phyloP scores from a whole-genome alignment of 2,113 vertebrate species.

The Phalacrocorax pelagicus region DNA sequence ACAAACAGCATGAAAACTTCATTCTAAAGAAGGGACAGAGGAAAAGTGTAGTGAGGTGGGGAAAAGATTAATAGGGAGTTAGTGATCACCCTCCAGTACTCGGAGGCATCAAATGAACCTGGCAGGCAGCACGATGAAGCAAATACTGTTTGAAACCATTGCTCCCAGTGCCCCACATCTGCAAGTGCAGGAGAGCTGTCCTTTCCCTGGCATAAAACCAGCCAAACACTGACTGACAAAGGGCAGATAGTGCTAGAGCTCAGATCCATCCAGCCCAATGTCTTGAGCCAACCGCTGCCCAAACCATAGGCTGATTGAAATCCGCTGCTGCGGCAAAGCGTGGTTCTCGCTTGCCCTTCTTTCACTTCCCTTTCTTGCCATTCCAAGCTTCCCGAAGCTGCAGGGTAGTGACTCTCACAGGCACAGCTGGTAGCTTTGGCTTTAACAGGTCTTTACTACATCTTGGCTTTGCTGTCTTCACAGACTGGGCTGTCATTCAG shows the following conservation, averaged over 20 bases:
- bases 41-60: not conserved
- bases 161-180: not conserved
- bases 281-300: not conserved
- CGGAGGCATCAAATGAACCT: not conserved
- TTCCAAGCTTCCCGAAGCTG: not conserved
- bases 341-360: not conserved
- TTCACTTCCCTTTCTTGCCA: too few species aligned
- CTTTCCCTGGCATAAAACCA: not conserved
- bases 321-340: fast-evolving
- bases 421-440: not conserved
- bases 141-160: not conserved
- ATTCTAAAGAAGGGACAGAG: not conserved
- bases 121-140: not conserved
- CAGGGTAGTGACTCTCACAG: not conserved
- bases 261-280: not conserved
- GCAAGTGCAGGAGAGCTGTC: not conserved
- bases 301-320: not conserved
- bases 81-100: not conserved
- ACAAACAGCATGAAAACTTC: not conserved
- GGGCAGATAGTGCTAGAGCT: not conserved
- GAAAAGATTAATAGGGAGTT: not conserved
- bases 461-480: not conserved
- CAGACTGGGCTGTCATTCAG: not conserved
- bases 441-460: not conserved
- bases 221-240: not conserved